Evolutionary conservation across 2,888 invertebrate genomes (phyloP).

Genomic region (Odontothrips loti): DNA sequence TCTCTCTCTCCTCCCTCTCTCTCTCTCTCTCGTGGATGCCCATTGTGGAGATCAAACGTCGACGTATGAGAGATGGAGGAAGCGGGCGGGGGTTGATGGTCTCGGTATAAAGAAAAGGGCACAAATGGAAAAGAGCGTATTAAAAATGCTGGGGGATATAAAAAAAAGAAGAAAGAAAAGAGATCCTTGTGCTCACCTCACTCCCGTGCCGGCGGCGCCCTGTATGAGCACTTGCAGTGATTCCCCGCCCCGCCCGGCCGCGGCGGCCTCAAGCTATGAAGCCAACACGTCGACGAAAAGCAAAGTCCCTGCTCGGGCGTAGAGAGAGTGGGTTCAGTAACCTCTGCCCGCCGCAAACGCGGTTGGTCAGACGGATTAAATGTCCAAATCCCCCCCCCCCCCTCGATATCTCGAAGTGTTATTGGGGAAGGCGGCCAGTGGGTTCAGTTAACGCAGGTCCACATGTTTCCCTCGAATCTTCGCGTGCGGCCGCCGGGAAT

Average conservation of each 20-base stretch:
- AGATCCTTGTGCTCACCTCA: not conserved
- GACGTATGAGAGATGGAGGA: not conserved
- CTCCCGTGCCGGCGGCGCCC: not conserved
- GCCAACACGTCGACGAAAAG: too few species aligned
- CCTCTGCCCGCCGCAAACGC: too few species aligned
- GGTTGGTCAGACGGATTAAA: too few species aligned
- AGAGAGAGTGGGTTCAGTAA: too few species aligned
- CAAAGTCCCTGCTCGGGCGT: too few species aligned
- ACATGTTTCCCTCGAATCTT: too few species aligned
- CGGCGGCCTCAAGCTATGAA: not conserved
- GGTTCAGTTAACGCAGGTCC: too few species aligned
- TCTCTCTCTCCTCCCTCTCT: not conserved
- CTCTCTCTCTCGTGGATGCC: not conserved
- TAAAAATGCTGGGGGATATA: not conserved
- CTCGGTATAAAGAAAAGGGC: slow-evolving; percentile 4
- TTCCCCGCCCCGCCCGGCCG: not conserved
- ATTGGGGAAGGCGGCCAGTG: too few species aligned
- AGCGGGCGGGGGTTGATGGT: not conserved
- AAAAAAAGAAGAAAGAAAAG: not conserved
- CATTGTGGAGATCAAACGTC: slow-evolving; percentile 25
- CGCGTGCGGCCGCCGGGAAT: too few species aligned
- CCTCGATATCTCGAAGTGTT: too few species aligned
- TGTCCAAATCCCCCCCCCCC: too few species aligned
- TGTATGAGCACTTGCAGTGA: not conserved
- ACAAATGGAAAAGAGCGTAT: slow-evolving; percentile 17